A percentile compares a stretch with the other conserved stretches of the same genome.
Evolutionary conservation across 2,888 invertebrate species (phyloP).

Genomic region (Eudasyphora cyanicolor): DNA sequence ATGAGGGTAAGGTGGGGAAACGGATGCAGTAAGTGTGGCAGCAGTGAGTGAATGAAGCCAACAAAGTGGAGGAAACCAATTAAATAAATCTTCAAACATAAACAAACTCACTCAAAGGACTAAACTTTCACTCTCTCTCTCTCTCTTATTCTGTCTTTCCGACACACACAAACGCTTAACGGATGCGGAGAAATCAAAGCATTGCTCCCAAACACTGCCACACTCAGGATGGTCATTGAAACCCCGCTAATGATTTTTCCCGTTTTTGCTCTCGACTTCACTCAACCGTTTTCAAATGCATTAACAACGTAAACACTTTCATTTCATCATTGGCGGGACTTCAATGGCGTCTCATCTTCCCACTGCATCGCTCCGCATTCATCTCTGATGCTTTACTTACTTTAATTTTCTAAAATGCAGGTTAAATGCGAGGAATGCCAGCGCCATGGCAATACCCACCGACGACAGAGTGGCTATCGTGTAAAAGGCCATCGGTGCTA

Average conservation of each 20-base stretch:
- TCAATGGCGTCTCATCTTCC: too few relatives aligned
- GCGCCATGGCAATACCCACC: constrained; percentile 87
- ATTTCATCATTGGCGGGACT: background rate
- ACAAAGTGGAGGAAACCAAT: constrained; percentile 35
- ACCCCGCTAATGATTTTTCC: background rate
- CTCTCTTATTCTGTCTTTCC: too few relatives aligned
- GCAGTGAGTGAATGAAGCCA: constrained; percentile 5
- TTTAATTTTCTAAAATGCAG: constrained; percentile 90
- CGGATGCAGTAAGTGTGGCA: background rate
- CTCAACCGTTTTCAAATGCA: background rate
- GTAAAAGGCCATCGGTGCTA: constrained; percentile 88
- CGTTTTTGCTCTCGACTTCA: background rate
- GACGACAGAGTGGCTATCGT: constrained; percentile 87
- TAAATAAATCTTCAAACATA: constrained; percentile 27
- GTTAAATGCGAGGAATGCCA: constrained; percentile 90
- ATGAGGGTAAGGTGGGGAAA: background rate
- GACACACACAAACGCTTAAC: background rate
- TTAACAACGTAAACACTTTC: constrained; percentile 17
- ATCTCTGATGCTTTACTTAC: constrained; percentile 80
- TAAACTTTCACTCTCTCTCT: background rate
- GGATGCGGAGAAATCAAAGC: background rate
- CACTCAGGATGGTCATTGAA: background rate
- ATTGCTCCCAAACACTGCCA: background rate
- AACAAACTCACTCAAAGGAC: constrained; percentile 17
- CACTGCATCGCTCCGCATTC: background rate